A percentile compares a stretch with the other conserved stretches of the same genome.
Conservation (phyloP, 2,888 invertebrate genomes). For the Kryphioiulus occultus region DNA sequence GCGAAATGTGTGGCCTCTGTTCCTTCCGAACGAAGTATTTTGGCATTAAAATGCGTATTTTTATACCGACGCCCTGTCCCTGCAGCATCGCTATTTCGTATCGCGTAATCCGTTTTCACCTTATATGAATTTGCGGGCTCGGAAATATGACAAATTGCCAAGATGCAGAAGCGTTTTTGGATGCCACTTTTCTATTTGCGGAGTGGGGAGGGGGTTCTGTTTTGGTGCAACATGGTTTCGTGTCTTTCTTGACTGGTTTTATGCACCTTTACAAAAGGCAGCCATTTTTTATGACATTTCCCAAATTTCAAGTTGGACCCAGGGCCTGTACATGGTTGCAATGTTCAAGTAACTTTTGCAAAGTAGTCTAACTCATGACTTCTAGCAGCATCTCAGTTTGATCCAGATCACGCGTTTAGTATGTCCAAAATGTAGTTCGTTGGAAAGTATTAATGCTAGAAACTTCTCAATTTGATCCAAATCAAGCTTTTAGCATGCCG, state of each 20-base stretch:
- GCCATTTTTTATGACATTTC: no score
- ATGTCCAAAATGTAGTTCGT: no score
- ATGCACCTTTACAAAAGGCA: background rate
- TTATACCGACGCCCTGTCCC: background rate
- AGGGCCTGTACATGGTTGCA: no score
- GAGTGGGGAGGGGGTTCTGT: background rate
- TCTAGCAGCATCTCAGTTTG: no score
- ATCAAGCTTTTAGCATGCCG: no score
- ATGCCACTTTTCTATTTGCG: background rate
- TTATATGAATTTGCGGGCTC: background rate
- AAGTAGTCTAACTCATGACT: no score
- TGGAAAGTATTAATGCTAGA: no score
- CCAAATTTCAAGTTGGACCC: no score
- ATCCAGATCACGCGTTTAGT: no score
- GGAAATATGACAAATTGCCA: conserved; percentile 17
- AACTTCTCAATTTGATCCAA: no score
- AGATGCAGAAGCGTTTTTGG: background rate
- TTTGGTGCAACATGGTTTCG: background rate
- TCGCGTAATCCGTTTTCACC: background rate
- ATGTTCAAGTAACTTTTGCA: no score
- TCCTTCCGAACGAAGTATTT: background rate
- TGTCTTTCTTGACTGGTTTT: background rate
- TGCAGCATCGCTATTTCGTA: background rate
- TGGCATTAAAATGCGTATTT: background rate
- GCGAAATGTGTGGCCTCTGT: background rate